Evolutionary conservation across 2,797 vertebrate genomes (phyloP), one percentile per base, ranked within the genome.

Genomic region (Macroramphosus scolopax): DNA sequence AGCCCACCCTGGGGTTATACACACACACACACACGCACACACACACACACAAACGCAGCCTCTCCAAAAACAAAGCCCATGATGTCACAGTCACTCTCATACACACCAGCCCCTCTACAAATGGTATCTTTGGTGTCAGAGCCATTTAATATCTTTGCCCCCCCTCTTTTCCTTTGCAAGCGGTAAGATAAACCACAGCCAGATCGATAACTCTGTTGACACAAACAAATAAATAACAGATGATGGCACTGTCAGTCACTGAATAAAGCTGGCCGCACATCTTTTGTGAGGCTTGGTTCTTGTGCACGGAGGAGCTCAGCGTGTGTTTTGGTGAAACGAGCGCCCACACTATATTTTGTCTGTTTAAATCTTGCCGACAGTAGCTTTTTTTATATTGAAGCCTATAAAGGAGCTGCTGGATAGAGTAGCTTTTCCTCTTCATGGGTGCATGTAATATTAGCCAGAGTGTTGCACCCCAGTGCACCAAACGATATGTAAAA

Each of bases 171-270:
- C 61, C 53, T 65, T 81, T 84, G 82, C 65, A 68, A 71, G 45
- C 31, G 20, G 68, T 78, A 62, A 79, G 82, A 87, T 85, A 84
- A 89, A 85, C 82, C 72, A 52, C 79, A 72, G 78, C 66, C 70
- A 63, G 79, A 90, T 91, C 88, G 76, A 89, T 90, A 83, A 77
- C 68, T 59, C 55, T 78, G 80, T 80, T 77, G 83, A 84, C 84
- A 68, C 78, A 88, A 88, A 87, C 82, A 88, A 86, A 89, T 88
- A 89, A 87, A 89, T 87, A 85, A 80, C 79, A 81, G 78, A 86
- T 80, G 85, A 88, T 68, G 72, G 48, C 71, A 48, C 59, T 17
- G 49, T 71, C 68, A 67, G 51, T 49, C 43, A 56, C 62, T 51
- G 68, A 9, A 54, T 49, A 62, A 55, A 77, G 57, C 58, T 30